Conservation (phyloP, 2,797 vertebrate genomes). For the Chlorospingus semifuscus region DNA sequence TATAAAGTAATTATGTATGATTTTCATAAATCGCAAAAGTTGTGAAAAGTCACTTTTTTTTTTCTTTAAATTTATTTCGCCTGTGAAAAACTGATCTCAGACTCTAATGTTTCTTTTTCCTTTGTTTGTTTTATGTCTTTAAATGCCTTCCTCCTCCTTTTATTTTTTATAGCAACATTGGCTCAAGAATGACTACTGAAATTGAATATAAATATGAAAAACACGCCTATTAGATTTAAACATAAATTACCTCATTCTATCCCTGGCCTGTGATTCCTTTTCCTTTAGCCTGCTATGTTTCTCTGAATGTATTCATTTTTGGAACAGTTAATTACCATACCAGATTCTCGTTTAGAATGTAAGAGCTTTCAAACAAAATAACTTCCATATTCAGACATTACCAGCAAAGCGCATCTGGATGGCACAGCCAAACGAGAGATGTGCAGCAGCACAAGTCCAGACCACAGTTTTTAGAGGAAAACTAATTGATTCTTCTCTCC, state of each 20-base stretch:
- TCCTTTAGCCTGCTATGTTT: background rate
- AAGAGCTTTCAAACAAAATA: background rate
- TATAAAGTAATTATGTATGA: background rate
- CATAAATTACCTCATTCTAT: background rate
- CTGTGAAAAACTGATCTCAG: background rate
- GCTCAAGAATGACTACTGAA: background rate
- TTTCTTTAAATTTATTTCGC: background rate
- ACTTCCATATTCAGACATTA: background rate
- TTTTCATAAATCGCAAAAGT: background rate
- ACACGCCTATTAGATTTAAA: background rate
- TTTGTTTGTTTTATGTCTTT: background rate
- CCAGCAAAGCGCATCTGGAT: background rate
- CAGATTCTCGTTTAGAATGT: background rate
- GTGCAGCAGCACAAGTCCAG: background rate
- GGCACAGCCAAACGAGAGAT: background rate
- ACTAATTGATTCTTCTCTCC: background rate
- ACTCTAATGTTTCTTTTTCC: background rate
- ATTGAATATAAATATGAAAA: background rate
- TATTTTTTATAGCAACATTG: background rate
- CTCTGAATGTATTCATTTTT: background rate
- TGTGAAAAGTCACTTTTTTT: background rate
- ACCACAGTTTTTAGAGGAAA: background rate
- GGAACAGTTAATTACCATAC: background rate
- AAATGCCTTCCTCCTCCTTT: background rate
- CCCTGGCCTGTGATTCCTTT: background rate